Evolutionary conservation across 2,113 vertebrate genomes (phyloP).

Genomic region (Xyrauchen texanus): DNA sequence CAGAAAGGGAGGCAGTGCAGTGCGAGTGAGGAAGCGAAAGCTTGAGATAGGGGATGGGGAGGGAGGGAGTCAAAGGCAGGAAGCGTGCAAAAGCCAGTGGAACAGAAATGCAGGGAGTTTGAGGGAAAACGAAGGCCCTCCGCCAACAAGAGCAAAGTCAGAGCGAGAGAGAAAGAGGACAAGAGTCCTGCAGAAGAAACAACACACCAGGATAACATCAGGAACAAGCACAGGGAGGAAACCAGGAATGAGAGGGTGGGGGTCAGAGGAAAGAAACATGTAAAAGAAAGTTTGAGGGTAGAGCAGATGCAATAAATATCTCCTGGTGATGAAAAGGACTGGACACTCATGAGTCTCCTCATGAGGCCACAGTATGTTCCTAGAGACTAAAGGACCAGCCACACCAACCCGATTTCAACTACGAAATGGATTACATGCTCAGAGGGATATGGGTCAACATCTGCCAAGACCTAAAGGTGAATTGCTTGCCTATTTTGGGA

Average conservation of each 20-base stretch:
- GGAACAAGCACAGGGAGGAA: constrained; percentile 40
- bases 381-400: constrained; percentile 60
- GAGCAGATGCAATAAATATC: constrained; percentile 49
- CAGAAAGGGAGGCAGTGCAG: constrained; percentile 51
- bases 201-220: constrained; percentile 51
- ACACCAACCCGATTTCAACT: not conserved
- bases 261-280: constrained; percentile 48
- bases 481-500: constrained; percentile 32
- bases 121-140: constrained; percentile 53
- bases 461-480: constrained; percentile 27
- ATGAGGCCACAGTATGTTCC: constrained; percentile 71
- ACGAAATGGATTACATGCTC: constrained; percentile 19
- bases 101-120: constrained; percentile 59
- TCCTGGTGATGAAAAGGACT: constrained; percentile 28
- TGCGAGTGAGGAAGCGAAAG: constrained; percentile 43
- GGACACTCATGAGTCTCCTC: constrained; percentile 28
- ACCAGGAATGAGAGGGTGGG: constrained; percentile 48
- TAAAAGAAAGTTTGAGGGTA: constrained; percentile 40
- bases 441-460: not conserved
- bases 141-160: constrained; percentile 35
- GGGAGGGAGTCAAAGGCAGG: constrained; percentile 54
- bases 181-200: constrained; percentile 45
- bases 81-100: constrained; percentile 56
- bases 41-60: constrained; percentile 47
- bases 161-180: constrained; percentile 52